Base-by-base conservation (phyloP, 1,140 invertebrate species). In the Acromyrmex heyeri region DNA sequence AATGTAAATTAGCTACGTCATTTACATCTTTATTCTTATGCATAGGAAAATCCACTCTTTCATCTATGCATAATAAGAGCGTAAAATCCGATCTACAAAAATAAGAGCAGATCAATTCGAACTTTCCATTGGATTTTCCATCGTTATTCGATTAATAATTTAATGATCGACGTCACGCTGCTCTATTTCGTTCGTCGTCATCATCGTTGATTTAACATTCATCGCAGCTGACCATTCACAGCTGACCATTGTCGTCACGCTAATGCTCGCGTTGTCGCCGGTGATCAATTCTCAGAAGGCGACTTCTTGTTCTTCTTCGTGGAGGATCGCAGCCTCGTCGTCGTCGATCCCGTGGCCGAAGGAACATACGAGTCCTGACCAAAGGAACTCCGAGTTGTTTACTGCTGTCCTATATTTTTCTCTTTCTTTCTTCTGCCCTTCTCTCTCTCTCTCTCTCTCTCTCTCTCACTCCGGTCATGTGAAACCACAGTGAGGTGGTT, bases 401-500 rank as follows among this genome's bases (percentile, higher is more conserved):
- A 91, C 90, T 77, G 79, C 86, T 83, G 62, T 53, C 69, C 79
- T 82, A 65, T 88, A 53, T 64, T 48, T 70, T 8, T 76, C 81
- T 79, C 67, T 61, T 44, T 64, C 34, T 70, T 6, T 76, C 73
- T 76, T 67, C 61, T 27, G 59, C 10, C 24, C 75, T 87, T 64
- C 27, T 30, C 57, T 76, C 61, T 77, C 79, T 78, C n/a, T 73
- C 44, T 88, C 57, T 79, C 48, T 88, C 65, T 73, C 61, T 86
- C 86, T 86, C 77, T 70, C 53, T 90, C 90, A 86, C 91, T 94
- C 92, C 94, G n/a, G n/a, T n/a, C n/a, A n/a, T 95, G 94, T 95
- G 94, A 95, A 95, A 95, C 94, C 94, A 95, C 94, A 95, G 94
- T 92, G 92, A 94, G 94, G 94, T 92, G 93, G 93, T 94, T 95